These are phyloP conservation scores for Eidolon dupreanum DNA, from an alignment of 2,797 vertebrate genomes.

Conservation along the genomic window DNA sequence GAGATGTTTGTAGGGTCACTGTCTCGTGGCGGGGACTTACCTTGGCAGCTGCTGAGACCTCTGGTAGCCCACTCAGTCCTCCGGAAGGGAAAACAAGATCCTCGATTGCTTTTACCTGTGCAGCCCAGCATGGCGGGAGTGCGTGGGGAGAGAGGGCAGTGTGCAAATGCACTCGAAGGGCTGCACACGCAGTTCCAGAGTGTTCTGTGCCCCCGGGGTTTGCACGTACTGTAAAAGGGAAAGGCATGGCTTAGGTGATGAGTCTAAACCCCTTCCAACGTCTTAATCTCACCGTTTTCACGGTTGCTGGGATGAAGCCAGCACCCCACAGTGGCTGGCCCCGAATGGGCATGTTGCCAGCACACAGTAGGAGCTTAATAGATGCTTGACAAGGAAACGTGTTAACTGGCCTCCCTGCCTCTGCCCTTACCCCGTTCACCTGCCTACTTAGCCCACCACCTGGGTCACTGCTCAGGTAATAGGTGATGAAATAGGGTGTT, in stretches of 20 bases:
- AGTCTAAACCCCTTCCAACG: neutral
- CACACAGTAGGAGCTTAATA: neutral
- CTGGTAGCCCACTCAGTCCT: neutral
- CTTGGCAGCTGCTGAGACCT: neutral
- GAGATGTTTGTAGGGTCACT: neutral
- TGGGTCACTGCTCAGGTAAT: neutral
- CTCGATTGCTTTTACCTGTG: neutral
- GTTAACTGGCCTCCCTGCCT: neutral
- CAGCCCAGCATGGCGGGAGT: neutral
- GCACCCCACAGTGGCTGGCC: accelerated
- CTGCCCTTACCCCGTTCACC: neutral
- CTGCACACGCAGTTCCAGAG: neutral
- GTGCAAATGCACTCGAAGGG: neutral
- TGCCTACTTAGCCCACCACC: neutral
- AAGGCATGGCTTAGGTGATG: neutral
- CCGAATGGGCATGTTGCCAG: neutral
- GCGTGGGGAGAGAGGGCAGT: neutral
- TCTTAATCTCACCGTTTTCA: neutral
- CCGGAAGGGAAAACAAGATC: neutral
- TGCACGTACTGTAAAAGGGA: neutral
- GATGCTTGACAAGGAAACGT: neutral
- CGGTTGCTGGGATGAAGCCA: neutral
- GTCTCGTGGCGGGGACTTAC: neutral
- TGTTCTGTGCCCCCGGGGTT: neutral
- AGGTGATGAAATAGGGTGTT: neutral